A percentile compares a stretch with the other conserved stretches of the same genome.
Evolutionary conservation across 2,888 invertebrate genomes (phyloP).

Genomic region (Tribolium freemani): DNA sequence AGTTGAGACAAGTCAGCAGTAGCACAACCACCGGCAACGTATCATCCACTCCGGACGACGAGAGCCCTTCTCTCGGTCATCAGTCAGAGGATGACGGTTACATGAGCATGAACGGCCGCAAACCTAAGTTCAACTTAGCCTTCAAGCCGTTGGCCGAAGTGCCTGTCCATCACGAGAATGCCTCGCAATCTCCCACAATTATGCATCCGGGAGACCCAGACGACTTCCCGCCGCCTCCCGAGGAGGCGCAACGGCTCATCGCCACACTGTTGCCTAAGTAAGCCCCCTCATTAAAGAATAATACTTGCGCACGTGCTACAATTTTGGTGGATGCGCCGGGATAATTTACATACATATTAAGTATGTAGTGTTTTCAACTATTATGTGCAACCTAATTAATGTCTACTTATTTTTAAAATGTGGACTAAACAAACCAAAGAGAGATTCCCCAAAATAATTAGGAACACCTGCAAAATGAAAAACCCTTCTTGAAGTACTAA

Average conservation of each 20-base stretch:
- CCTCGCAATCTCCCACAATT: conserved; percentile 59
- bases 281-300: conserved; percentile 61
- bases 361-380: too few species aligned
- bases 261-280: conserved; percentile 83
- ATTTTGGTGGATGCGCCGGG: not conserved
- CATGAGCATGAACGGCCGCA: conserved; percentile 92
- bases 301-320: too few species aligned
- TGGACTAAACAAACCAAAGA: too few species aligned
- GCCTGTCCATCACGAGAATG: conserved; percentile 69
- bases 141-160: conserved; percentile 76
- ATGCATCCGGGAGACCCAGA: conserved; percentile 64
- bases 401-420: too few species aligned
- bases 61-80: conserved; percentile 85
- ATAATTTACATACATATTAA: too few species aligned
- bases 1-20: conserved; percentile 67
- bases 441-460: too few species aligned
- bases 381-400: too few species aligned
- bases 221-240: conserved; percentile 81
- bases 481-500: not conserved
- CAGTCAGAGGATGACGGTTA: conserved; percentile 93
- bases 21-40: conserved; percentile 68
- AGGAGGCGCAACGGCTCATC: conserved; percentile 83
- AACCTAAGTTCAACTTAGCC: conserved; percentile 81
- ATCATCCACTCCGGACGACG: conserved; percentile 71
- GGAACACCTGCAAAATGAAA: not conserved